These are phyloP conservation scores for Cephus cinctus DNA, from an alignment of 1,140 invertebrate species.

Conservation along the genomic window DNA sequence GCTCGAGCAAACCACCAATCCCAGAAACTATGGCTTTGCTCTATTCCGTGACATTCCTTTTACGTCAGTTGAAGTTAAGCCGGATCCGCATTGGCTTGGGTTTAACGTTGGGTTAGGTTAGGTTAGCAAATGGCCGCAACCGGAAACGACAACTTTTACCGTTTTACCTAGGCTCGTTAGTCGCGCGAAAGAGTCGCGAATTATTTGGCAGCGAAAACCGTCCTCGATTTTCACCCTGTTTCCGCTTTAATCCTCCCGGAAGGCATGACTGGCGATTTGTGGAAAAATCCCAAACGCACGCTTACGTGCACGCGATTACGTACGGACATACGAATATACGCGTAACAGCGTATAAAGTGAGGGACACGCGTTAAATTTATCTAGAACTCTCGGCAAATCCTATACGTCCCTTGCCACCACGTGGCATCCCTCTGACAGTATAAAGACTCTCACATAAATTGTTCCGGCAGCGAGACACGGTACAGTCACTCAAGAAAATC, in stretches of 20 bases:
- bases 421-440: no score
- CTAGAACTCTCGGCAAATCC: neutral
- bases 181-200: conserved; percentile 6
- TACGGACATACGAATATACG: neutral
- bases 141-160: conserved; percentile 3
- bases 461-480: no score
- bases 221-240: no score
- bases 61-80: neutral
- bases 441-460: no score
- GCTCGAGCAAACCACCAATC: no score
- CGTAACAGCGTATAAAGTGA: neutral
- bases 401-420: no score
- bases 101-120: conserved; percentile 1
- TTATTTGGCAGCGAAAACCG: conserved; percentile 9
- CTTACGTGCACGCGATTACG: neutral
- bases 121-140: neutral
- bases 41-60: neutral
- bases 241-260: neutral
- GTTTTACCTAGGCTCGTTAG: conserved; percentile 9
- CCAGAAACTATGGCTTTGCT: no score
- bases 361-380: neutral
- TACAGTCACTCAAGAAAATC: no score
- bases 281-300: neutral
- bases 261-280: no score
- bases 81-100: neutral